Conservation (phyloP, 2,888 invertebrate species). For the Graphium colonna region DNA sequence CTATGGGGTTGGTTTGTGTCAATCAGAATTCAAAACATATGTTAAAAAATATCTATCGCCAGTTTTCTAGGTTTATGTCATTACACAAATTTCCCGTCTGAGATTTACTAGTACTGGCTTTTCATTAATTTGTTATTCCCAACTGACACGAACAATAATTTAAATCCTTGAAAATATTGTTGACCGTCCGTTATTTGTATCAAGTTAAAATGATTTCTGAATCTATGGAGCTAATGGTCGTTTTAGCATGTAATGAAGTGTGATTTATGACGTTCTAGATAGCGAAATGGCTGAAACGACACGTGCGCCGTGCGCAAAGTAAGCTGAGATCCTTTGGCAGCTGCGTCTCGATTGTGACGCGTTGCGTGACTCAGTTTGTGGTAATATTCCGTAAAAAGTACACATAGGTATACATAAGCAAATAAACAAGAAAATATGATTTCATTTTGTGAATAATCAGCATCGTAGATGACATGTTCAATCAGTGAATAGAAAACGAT, state of each 20-base stretch:
- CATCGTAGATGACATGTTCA: too few species aligned
- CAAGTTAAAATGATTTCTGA: constrained; percentile 28
- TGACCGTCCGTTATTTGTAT: constrained; percentile 24
- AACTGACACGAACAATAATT: constrained; percentile 15
- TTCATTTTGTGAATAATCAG: neutral
- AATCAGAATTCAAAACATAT: neutral
- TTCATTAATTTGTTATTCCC: constrained; percentile 10
- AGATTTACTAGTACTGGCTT: constrained; percentile 1
- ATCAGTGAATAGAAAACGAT: too few species aligned
- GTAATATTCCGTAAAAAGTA: constrained; percentile 23
- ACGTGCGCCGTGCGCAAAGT: constrained; percentile 74
- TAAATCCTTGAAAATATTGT: constrained; percentile 25
- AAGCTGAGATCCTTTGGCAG: constrained; percentile 77
- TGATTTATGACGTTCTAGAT: constrained; percentile 46
- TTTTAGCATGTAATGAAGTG: constrained; percentile 29
- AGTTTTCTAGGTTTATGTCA: neutral
- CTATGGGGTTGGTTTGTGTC: neutral
- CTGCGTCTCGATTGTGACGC: constrained; percentile 63
- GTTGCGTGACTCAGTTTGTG: constrained; percentile 52
- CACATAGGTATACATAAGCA: constrained; percentile 20
- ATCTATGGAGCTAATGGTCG: constrained; percentile 25
- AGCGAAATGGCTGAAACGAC: constrained; percentile 38
- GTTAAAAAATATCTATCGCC: neutral
- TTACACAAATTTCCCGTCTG: neutral
- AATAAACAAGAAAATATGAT: constrained; percentile 16